These are phyloP conservation scores for Saccopteryx leptura DNA, from an alignment of 2,113 vertebrate genomes.

Conservation along the genomic window DNA sequence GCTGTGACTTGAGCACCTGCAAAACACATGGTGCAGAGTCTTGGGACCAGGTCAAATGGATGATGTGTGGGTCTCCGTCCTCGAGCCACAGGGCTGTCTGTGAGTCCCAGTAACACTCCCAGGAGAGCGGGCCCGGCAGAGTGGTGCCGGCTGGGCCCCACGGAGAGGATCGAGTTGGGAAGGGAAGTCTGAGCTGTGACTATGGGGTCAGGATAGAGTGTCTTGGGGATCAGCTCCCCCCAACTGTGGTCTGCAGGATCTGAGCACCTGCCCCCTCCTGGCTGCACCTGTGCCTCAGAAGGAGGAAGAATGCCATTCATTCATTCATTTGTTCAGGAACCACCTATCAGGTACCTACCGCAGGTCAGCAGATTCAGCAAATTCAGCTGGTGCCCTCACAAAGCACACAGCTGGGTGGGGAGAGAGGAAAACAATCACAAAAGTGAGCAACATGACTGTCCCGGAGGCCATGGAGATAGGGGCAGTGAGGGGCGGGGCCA, in stretches of 20 bases:
- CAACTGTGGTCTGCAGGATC: not conserved
- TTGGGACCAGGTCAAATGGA: not conserved
- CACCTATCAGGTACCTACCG: not conserved
- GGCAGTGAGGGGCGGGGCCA: no score
- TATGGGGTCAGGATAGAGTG: not conserved
- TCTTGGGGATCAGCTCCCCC: not conserved
- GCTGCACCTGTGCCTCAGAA: not conserved
- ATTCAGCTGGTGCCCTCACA: not conserved
- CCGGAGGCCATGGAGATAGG: not conserved
- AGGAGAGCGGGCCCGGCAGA: not conserved
- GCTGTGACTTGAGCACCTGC: not conserved
- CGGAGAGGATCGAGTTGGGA: not conserved
- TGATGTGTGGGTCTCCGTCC: not conserved
- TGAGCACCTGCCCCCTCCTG: not conserved
- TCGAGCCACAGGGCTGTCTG: not conserved
- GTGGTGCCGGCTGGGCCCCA: accelerated
- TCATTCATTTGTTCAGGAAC: not conserved
- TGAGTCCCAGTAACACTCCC: accelerated
- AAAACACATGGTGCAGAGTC: not conserved
- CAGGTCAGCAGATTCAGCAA: not conserved
- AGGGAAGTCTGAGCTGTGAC: not conserved
- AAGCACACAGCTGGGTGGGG: not conserved
- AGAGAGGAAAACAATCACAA: not conserved
- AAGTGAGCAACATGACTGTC: not conserved
- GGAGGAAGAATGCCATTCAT: not conserved